Evolutionary conservation across 2,113 vertebrate genomes (phyloP), one percentile per base, ranked within the genome.

Genomic region (Paraplagusia blochii): DNA sequence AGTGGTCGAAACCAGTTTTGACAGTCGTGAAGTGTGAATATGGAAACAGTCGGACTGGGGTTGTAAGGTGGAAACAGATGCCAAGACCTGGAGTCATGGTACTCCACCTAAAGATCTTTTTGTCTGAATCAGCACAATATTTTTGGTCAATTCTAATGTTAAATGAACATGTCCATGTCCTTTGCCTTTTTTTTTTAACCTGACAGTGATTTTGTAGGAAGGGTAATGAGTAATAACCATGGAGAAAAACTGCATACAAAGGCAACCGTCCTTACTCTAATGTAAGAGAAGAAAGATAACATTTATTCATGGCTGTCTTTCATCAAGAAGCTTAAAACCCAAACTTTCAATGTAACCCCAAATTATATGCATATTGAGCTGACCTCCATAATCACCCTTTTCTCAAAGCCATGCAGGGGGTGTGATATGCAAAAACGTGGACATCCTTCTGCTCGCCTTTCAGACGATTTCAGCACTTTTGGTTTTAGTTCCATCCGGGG

Each of bases 341-440:
- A 84, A 80, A 85, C 83, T 86, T 79, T 69, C 74, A 83, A 83
- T 84, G 77, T 84, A 86, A 82, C 83, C 82, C 74, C 76, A 89
- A 89, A 87, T 87, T 50, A 85, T 87, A 88, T 88, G 87, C 84
- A 89, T 87, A 89, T 85, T 83, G 81, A 73, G 76, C 74, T 87
- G 87, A 89, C 85, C 87, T 81, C 77, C 62, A 57, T 29, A 29
- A 29, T 80, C 80, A 82, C 84, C 85, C 68, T 77, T 69, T 85
- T 81, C 79, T 85, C 81, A 88, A 87, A 87, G 84, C 87, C 79
- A 83, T 44, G 16, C 74, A 70, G 59, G 73, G 77, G 74, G 72
- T 63, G 79, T 62, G 87, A 86, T 84, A 87, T 85, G 87, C 87
- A 88, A 87, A 87, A 81, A 67, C 64, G 66, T 46, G 40, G 70